Conservation (phyloP, 2,113 vertebrate genomes). For the Corvus moneduloides region DNA sequence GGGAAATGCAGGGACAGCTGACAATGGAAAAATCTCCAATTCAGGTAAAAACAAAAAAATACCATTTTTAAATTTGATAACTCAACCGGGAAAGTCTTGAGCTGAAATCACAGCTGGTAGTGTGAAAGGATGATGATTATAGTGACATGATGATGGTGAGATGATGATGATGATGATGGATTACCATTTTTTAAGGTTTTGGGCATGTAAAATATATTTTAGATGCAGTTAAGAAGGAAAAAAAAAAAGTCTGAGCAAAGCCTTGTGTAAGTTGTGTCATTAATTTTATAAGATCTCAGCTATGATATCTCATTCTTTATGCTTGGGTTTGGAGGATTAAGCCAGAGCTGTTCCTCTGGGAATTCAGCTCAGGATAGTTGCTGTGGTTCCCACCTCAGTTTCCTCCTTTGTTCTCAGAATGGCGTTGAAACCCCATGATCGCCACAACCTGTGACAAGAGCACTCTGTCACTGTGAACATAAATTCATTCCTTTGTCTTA, state of each 20-base stretch:
- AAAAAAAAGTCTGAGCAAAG: neutral
- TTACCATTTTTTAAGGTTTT: neutral
- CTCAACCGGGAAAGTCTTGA: neutral
- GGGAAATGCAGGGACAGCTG: conserved; percentile 85
- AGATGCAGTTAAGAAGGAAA: neutral
- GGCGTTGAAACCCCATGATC: neutral
- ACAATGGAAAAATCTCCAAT: conserved; percentile 82
- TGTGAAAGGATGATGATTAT: neutral
- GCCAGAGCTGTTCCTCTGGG: neutral
- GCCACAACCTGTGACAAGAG: neutral
- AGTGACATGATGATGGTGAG: neutral
- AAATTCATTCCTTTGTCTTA: neutral
- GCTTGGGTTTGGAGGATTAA: neutral
- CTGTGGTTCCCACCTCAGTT: neutral
- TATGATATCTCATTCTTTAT: neutral
- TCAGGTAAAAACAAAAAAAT: conserved; percentile 72
- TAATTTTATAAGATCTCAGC: neutral
- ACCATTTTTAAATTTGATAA: fast-evolving
- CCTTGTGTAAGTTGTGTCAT: neutral
- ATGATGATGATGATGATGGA: neutral
- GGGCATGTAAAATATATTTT: neutral
- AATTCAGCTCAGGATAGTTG: neutral
- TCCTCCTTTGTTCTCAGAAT: neutral
- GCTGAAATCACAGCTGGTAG: neutral
- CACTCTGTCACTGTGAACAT: neutral